Evolutionary conservation across 2,113 vertebrate genomes (phyloP), one percentile per base, ranked within the genome.

Genomic region (Pollachius pollachius): DNA sequence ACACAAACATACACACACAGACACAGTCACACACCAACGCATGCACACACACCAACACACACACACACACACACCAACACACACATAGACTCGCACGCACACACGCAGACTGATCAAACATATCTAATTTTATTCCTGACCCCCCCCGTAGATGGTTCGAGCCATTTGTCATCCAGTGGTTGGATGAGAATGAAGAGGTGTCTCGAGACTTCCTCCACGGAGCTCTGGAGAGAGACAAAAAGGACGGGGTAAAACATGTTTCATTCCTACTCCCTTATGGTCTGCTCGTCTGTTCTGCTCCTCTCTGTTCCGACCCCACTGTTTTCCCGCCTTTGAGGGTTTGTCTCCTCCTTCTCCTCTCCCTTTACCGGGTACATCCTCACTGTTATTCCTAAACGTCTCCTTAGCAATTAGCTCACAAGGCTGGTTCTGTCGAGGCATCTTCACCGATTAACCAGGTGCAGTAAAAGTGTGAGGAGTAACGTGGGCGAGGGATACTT

Each of bases 121-220:
- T 34, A 34, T 34, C 6, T 34, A 5, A 5, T 54, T 54, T 54
- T 54, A 16, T 16, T 54, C 63, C 48, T 8, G 17, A 41, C 19
- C 15, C 21, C 23, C 23, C 56, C 68, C 9, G 0, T 81, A 99
- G 97, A 67, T 99, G 97, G 97, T 99, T 99, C 1, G 97, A 99
- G 74, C 97, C 97, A 2, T 99, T 99, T 0, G 97, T 99, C 73
- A 97, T 99, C 81, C 97, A 99, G 89, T 99, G 97, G 97, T 88
- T 99, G 90, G 97, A 99, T 15, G 97, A 99, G 88, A 99, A 99
- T 0, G 97, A 99, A 71, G 97, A 99, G 73, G 97, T 99, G 64
- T 99, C 97, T 0, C 91, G 96, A 58, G 97, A 99, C 81, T 99
- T 99, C 81, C 88, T 96, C 68, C 97, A 98, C 0, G 97, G 97